Evolutionary conservation across 2,113 vertebrate genomes (phyloP).

Genomic region (Prunella himalayana): DNA sequence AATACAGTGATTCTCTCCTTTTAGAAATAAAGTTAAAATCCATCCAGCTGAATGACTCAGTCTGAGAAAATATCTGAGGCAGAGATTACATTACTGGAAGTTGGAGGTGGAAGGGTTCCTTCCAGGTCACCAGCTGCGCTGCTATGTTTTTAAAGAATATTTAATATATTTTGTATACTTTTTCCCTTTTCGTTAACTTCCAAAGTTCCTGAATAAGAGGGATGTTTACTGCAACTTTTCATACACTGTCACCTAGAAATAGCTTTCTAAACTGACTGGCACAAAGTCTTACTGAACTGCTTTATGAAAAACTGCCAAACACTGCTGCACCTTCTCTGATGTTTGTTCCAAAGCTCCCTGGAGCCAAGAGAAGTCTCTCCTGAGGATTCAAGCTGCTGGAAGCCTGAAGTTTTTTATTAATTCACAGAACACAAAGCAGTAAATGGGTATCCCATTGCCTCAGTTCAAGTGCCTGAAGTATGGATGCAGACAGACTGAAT

Average conservation of each 20-base stretch:
- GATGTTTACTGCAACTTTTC: not conserved
- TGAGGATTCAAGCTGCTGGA: not conserved
- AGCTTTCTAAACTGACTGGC: not conserved
- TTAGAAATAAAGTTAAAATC: not conserved
- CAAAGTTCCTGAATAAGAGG: not conserved
- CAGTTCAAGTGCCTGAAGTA: not conserved
- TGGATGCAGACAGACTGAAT: not conserved
- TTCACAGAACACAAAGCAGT: not conserved
- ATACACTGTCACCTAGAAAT: not conserved
- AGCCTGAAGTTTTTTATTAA: not conserved
- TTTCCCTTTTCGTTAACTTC: not conserved
- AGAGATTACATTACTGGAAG: not conserved
- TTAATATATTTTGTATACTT: not conserved
- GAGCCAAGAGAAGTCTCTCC: not conserved
- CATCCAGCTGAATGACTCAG: not conserved
- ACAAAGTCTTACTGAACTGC: not conserved
- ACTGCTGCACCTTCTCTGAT: not conserved
- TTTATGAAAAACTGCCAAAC: not conserved
- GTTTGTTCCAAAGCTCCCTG: not conserved
- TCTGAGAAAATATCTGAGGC: not conserved
- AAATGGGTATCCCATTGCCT: accelerated
- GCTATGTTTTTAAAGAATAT: not conserved
- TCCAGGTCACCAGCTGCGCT: not conserved
- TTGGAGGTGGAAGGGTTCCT: not conserved
- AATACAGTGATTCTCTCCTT: not conserved